These are phyloP conservation scores for Dendrocincla fuliginosa DNA, from an alignment of 2,797 vertebrate species.

Conservation along the genomic window DNA sequence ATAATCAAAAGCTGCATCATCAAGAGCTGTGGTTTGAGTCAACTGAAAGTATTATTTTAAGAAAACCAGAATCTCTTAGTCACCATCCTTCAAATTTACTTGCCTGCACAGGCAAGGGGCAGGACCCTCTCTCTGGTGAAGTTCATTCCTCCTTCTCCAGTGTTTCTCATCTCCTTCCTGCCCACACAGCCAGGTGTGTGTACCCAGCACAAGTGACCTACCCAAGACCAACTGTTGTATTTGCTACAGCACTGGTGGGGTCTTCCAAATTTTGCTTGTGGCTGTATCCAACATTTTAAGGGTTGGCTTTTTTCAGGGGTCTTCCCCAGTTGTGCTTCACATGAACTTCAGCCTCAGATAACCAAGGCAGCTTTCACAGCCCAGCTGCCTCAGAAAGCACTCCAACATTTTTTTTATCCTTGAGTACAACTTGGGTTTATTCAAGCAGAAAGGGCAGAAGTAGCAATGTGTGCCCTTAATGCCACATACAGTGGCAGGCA, in stretches of 20 bases:
- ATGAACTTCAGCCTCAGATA: background rate
- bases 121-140: background rate
- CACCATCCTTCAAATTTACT: background rate
- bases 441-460: background rate
- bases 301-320: background rate
- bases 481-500: background rate
- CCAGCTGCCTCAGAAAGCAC: background rate
- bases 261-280: background rate
- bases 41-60: slow-evolving; percentile 6
- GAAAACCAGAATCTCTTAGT: background rate
- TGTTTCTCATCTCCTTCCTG: background rate
- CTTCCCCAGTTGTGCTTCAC: background rate
- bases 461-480: background rate
- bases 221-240: background rate
- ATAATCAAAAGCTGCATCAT: slow-evolving; percentile 7
- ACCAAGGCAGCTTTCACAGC: background rate
- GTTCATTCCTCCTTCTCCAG: background rate
- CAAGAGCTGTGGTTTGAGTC: background rate
- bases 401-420: background rate
- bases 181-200: accelerated
- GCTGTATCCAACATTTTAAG: background rate
- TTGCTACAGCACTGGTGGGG: background rate
- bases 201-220: background rate
- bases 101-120: background rate
- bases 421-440: background rate